These are phyloP conservation scores for Bergia sp. DNA, from an alignment of 92 coral and sea anemone species.

Conservation along the genomic window DNA sequence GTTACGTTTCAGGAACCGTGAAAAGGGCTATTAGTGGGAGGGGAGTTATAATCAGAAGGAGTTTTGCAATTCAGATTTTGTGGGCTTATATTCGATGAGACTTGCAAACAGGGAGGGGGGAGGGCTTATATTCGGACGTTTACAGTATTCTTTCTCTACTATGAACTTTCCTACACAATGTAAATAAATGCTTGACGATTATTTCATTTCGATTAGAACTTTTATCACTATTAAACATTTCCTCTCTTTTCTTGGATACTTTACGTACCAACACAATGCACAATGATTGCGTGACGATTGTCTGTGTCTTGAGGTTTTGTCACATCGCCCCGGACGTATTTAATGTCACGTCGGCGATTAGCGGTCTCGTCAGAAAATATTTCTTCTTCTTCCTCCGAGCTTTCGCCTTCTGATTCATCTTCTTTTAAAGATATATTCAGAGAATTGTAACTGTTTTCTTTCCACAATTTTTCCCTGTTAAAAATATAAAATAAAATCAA, in stretches of 20 bases:
- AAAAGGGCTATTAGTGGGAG: too few species aligned
- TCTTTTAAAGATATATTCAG: slow-evolving; percentile 59
- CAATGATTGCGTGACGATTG: slow-evolving; percentile 72
- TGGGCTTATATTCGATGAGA: too few species aligned
- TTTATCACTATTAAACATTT: too few species aligned
- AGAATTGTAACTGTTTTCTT: slow-evolving; percentile 73
- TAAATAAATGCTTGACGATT: too few species aligned
- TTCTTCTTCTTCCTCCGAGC: slow-evolving; percentile 49
- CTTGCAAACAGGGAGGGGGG: too few species aligned
- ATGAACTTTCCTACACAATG: background rate
- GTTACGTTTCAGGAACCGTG: too few species aligned
- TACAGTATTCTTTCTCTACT: background rate
- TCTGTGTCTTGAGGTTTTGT: slow-evolving; percentile 77
- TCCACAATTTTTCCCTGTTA: slow-evolving; percentile 77
- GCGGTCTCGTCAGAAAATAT: slow-evolving; percentile 51
- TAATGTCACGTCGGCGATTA: slow-evolving; percentile 59
- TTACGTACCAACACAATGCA: slow-evolving; percentile 89
- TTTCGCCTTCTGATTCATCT: slow-evolving; percentile 59
- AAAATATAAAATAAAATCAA: background rate
- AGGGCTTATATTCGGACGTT: too few species aligned
- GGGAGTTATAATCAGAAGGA: too few species aligned
- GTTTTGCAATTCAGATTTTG: too few species aligned
- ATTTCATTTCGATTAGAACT: too few species aligned
- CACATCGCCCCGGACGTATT: slow-evolving; percentile 91
- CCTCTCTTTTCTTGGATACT: too few species aligned